These are phyloP conservation scores for Formicarius rufipectus DNA, from an alignment of 2,113 vertebrate genomes.

Conservation along the genomic window DNA sequence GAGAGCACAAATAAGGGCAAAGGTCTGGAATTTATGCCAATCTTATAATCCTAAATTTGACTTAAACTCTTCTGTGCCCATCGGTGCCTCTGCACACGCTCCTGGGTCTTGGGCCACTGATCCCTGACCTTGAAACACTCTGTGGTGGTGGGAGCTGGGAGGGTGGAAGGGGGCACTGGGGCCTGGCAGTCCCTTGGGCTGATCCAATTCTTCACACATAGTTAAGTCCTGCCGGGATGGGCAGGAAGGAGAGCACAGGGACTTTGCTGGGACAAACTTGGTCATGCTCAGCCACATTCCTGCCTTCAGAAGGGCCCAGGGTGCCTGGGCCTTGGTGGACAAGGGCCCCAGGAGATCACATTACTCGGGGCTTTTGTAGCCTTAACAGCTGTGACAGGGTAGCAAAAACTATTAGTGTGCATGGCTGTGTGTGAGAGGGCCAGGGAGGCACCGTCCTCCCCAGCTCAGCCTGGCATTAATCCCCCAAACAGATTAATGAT, in stretches of 20 bases:
- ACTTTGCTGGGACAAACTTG: not conserved
- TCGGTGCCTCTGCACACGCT: not conserved
- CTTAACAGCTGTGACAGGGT: slow-evolving; percentile 17
- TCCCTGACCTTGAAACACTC: not conserved
- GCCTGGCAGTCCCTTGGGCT: not conserved
- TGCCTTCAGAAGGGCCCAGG: not conserved
- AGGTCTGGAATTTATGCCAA: not conserved
- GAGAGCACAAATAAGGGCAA: fast-evolving
- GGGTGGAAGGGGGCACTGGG: not conserved
- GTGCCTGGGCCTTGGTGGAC: not conserved
- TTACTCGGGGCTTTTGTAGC: slow-evolving; percentile 48
- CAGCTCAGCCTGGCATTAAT: slow-evolving; percentile 33
- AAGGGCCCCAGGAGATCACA: slow-evolving; percentile 12
- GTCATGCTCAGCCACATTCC: slow-evolving; percentile 21
- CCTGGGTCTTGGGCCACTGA: fast-evolving
- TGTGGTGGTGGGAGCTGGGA: not conserved
- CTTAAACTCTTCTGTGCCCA: not conserved
- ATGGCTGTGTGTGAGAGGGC: not conserved
- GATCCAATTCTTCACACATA: not conserved
- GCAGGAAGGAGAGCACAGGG: not conserved
- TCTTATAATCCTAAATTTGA: not conserved
- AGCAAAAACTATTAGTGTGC: slow-evolving; percentile 26
- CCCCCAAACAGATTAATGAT: slow-evolving; percentile 31
- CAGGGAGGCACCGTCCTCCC: not conserved
- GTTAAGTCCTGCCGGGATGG: not conserved